Percentiles rank a stretch among this genome's conserved stretches.
Evolutionary conservation across 2,797 vertebrate species (phyloP).

Genomic region (Dermochelys coriacea): DNA sequence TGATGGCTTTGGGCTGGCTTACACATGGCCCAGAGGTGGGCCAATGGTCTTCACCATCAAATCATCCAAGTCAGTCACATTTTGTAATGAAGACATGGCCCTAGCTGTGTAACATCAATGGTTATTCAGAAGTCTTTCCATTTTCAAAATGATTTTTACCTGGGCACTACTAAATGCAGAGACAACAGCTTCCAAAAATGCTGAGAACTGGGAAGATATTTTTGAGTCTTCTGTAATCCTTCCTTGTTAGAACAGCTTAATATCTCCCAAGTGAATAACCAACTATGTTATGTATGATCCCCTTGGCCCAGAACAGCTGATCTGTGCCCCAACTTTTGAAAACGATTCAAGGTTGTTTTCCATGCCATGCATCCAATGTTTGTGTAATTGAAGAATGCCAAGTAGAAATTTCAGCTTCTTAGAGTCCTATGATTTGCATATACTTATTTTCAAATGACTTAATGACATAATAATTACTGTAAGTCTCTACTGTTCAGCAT

Average conservation of each 20-base stretch:
- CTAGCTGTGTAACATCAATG: not conserved
- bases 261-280: not conserved
- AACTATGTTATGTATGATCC: not conserved
- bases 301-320: not conserved
- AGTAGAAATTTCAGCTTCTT: conserved; percentile 28
- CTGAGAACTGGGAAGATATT: not conserved
- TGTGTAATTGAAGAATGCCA: not conserved
- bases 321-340: not conserved
- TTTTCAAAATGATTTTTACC: not conserved
- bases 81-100: not conserved
- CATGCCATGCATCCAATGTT: not conserved
- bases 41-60: not conserved
- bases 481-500: conserved; percentile 51
- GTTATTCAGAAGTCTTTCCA: not conserved
- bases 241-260: not conserved
- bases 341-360: conserved; percentile 6
- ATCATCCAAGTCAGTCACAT: not conserved
- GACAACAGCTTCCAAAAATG: not conserved
- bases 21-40: not conserved
- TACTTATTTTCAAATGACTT: conserved; percentile 55
- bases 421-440: conserved; percentile 38
- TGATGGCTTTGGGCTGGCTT: not conserved
- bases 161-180: not conserved
- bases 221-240: not conserved
- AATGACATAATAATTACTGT: conserved; percentile 62